Evolutionary conservation across 2,888 invertebrate species (phyloP), one percentile per base, ranked within the genome.

Genomic region (Caenorhabditis becei): DNA sequence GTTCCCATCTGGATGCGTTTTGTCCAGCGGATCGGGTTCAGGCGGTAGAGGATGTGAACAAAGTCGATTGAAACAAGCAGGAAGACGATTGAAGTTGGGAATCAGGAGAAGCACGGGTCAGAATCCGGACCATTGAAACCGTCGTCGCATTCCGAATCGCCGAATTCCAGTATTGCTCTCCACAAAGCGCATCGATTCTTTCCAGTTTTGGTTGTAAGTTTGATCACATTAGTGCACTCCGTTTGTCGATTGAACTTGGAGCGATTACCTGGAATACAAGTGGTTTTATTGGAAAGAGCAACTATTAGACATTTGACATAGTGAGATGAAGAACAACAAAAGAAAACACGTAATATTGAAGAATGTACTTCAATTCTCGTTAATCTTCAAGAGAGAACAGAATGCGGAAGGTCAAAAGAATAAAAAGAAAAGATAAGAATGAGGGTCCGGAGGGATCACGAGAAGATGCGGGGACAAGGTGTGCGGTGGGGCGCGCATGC

Each of bases 121-220:
- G n/a, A n/a, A n/a, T n/a, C n/a, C n/a, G n/a, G n/a, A n/a, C n/a
- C n/a, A 95, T 95, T 44, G 96, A 97, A 92, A 94, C 93, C 8
- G 94, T 93, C 20, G 96, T 95, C 90, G 95, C 91, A 86, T 90
- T 75, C 96, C 95, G 94, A 88, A 94, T 91, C 85, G 94, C 93
- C 84, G 92, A 91, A 92, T 96, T 94, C 89, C 89, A 89, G 69
- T 88, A 88, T 37, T 58, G 54, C 56, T 89, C 88, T 10, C 89
- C 89, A 54, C 89, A 89, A 70, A 89, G 88, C 49, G 87, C 86
- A 51, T 89, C 87, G 23, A 88, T 61, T 10, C 83, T 79, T 72
- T 75, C 69, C 1, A 75, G 59, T 41, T 70, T 80, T 7, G 74
- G 59, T 44, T 69, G 63, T 70, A 80, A 74, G 16, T 80, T 80